Conservation (phyloP, 2,797 vertebrate genomes). For the Danio choprae region DNA sequence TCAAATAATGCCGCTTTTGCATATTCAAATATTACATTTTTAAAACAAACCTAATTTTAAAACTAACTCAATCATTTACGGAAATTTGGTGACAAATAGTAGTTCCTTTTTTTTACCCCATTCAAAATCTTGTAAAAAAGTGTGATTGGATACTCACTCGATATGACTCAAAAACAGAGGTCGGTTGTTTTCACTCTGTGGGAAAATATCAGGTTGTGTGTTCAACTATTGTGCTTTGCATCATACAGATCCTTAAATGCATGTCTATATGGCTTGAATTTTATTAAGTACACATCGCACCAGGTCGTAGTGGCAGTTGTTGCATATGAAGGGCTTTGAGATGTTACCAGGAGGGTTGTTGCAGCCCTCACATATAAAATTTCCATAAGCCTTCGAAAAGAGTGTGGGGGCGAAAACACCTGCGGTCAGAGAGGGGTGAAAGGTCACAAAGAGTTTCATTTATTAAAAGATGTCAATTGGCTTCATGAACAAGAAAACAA, state of each 20-base stretch:
- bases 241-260: neutral
- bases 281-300: slow-evolving; percentile 66
- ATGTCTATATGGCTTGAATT: neutral
- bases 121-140: neutral
- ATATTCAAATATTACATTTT: no score
- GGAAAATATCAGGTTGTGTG: neutral
- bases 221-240: neutral
- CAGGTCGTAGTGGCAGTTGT: slow-evolving; percentile 85
- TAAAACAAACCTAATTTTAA: no score
- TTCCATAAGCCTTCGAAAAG: slow-evolving; percentile 90
- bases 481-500: no score
- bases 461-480: no score
- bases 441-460: neutral
- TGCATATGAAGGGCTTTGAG: slow-evolving; percentile 81
- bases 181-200: slow-evolving; percentile 73
- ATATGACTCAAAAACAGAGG: slow-evolving; percentile 76
- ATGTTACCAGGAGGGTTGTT: slow-evolving; percentile 73
- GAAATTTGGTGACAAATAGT: no score
- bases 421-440: slow-evolving; percentile 55
- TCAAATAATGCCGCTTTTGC: no score
- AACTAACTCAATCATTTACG: neutral
- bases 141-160: slow-evolving; percentile 73
- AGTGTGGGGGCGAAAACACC: slow-evolving; percentile 91
- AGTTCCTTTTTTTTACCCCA: no score
- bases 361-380: slow-evolving; percentile 86